Conservation (phyloP, 2,797 vertebrate species). For the Adrianichthys oophorus region DNA sequence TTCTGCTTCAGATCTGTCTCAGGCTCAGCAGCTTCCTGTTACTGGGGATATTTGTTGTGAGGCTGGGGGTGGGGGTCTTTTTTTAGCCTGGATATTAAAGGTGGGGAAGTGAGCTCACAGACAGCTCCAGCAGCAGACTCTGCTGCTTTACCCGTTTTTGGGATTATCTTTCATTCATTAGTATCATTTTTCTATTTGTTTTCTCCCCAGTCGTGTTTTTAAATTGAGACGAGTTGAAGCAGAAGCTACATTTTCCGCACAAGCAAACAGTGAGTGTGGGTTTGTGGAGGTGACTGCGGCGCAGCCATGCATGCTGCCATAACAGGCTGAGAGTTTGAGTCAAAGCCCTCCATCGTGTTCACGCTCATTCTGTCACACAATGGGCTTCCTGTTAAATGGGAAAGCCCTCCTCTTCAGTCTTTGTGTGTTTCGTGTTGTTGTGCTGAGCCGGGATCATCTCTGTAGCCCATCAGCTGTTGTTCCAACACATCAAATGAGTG, state of each 20-base stretch:
- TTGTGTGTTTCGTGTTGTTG: neutral
- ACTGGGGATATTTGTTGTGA: constrained; percentile 36
- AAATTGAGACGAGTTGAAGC: too few relatives aligned
- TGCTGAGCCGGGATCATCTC: constrained; percentile 37
- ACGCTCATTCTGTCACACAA: too few relatives aligned
- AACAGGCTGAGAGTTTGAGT: too few relatives aligned
- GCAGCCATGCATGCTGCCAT: too few relatives aligned
- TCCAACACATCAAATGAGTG: constrained; percentile 17
- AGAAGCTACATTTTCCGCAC: too few relatives aligned
- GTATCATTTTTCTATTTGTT: too few relatives aligned
- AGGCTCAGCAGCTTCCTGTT: constrained; percentile 24
- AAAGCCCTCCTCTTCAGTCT: constrained; percentile 8
- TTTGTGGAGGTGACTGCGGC: too few relatives aligned
- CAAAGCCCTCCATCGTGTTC: too few relatives aligned
- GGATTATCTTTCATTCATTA: too few relatives aligned
- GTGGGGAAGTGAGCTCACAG: constrained; percentile 50
- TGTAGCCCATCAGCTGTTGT: constrained; percentile 38
- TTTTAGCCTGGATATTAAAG: constrained; percentile 48
- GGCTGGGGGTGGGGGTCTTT: neutral
- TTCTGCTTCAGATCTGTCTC: constrained; percentile 11
- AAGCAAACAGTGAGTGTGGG: too few relatives aligned
- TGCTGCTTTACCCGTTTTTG: constrained; percentile 30
- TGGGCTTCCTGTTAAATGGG: too few relatives aligned
- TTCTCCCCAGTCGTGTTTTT: too few relatives aligned
- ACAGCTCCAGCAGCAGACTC: constrained; percentile 45